These are phyloP conservation scores for Oreortyx pictus DNA, from an alignment of 2,797 vertebrate species.

Conservation along the genomic window DNA sequence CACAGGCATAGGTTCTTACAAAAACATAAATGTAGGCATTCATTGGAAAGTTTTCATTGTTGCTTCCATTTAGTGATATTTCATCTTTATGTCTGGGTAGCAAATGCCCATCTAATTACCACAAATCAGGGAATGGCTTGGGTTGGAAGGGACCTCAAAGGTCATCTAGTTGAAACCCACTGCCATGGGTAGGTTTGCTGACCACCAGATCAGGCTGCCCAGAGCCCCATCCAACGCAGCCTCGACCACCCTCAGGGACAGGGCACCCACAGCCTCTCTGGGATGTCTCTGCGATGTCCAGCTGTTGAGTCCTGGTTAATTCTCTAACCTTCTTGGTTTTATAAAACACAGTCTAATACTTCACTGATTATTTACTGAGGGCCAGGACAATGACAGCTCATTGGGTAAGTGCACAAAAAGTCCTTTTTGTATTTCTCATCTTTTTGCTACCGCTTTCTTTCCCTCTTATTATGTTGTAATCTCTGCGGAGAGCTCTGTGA, in stretches of 20 bases:
- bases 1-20: background rate
- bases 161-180: no score
- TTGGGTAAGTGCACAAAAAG: background rate
- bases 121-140: background rate
- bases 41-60: background rate
- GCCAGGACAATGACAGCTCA: background rate
- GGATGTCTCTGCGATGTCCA: background rate
- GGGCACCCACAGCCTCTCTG: no score
- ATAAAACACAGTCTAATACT: background rate
- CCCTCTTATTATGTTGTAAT: background rate
- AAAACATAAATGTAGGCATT: background rate
- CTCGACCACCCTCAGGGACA: no score
- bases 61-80: background rate
- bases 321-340: background rate
- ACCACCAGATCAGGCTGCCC: no score
- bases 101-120: background rate
- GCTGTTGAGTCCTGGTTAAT: background rate
- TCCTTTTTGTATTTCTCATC: background rate
- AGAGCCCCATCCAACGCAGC: no score
- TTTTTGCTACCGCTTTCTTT: slow-evolving; percentile 12
- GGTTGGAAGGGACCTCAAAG: no score
- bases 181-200: no score
- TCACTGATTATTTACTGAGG: background rate
- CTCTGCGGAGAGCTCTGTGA: background rate
- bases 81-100: background rate